Conservation (phyloP, 1,140 invertebrate species). For the Polyergus mexicanus region DNA sequence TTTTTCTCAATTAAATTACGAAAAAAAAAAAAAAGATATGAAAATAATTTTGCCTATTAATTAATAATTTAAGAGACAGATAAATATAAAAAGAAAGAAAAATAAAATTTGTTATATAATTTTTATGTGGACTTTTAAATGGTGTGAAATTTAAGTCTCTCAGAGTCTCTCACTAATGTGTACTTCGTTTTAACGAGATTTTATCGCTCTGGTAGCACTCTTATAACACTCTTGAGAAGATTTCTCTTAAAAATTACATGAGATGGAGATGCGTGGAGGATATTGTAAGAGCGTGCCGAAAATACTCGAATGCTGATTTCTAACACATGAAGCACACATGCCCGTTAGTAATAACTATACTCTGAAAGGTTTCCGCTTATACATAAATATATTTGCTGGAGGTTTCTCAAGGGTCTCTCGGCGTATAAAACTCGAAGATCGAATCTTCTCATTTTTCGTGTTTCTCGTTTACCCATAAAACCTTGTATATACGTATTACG, state of each 20-base stretch:
- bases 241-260: constrained; percentile 65
- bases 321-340: constrained; percentile 69
- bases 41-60: neutral
- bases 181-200: constrained; percentile 10
- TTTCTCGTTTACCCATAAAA: constrained; percentile 20
- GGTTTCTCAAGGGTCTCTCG: constrained; percentile 10
- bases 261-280: neutral
- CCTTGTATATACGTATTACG: neutral
- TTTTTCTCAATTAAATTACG: neutral
- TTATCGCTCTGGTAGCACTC: neutral
- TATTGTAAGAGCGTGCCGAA: constrained; percentile 68
- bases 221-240: constrained; percentile 18
- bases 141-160: neutral
- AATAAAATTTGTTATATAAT: neutral
- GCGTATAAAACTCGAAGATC: constrained; percentile 22
- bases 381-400: constrained; percentile 24
- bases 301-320: constrained; percentile 64
- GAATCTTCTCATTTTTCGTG: neutral
- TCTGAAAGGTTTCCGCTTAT: constrained; percentile 59
- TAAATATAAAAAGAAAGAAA: neutral
- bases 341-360: constrained; percentile 61
- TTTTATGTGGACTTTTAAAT: neutral
- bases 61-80: neutral
- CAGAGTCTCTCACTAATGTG: neutral
- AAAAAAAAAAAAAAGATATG: neutral